Conservation (phyloP, 1,140 invertebrate genomes). For the Melipona quadrifasciata region DNA sequence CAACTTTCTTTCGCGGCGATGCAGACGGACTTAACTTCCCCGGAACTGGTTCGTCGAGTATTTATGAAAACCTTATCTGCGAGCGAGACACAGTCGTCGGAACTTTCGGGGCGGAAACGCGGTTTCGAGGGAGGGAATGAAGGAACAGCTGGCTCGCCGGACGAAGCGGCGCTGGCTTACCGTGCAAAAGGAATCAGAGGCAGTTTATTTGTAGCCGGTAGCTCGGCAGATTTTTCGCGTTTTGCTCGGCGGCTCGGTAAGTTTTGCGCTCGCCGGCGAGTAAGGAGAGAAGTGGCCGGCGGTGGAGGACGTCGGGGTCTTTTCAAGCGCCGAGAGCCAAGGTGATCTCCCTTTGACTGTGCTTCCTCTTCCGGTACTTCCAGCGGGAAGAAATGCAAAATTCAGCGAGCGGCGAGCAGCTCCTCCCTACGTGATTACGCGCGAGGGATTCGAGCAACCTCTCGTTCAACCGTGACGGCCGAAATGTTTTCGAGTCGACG, state of each 20-base stretch:
- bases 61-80: slow-evolving; percentile 17
- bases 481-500: slow-evolving; percentile 62
- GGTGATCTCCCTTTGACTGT: slow-evolving; percentile 52
- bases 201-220: slow-evolving; percentile 32
- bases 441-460: background rate
- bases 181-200: background rate
- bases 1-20: background rate
- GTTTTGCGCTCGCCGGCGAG: background rate
- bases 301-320: slow-evolving; percentile 39
- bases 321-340: slow-evolving; percentile 40
- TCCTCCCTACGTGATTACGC: slow-evolving; percentile 53
- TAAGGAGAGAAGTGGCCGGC: slow-evolving; percentile 43
- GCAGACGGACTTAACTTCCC: background rate
- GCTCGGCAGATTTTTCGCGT: slow-evolving; percentile 36
- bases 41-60: background rate
- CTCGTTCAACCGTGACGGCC: slow-evolving; percentile 36
- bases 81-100: background rate
- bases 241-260: slow-evolving; percentile 35
- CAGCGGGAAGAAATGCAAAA: slow-evolving; percentile 49
- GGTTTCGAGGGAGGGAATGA: background rate
- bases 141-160: background rate
- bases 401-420: slow-evolving; percentile 47
- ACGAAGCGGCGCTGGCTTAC: background rate
- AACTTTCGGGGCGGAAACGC: background rate
- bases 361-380: slow-evolving; percentile 32